Evolutionary conservation across 2,888 invertebrate genomes (phyloP).

Genomic region (Xanthorhoe spadicearia): DNA sequence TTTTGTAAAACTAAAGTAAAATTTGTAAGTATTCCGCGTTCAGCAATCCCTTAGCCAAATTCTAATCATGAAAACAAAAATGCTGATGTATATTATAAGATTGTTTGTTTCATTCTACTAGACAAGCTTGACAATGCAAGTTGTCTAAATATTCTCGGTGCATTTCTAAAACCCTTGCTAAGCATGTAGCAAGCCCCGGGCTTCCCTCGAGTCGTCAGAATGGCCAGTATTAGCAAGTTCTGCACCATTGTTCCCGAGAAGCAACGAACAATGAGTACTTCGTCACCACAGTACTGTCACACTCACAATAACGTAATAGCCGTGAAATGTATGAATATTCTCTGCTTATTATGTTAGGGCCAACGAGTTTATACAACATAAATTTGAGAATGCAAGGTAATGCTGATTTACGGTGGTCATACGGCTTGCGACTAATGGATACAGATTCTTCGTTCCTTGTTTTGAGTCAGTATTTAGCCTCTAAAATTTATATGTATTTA

Average conservation of each 20-base stretch:
- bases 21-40: neutral
- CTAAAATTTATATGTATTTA: constrained; percentile 7
- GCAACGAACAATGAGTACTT: constrained; percentile 51
- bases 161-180: constrained; percentile 15
- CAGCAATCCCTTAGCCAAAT: neutral
- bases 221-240: constrained; percentile 41
- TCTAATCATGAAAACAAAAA: neutral
- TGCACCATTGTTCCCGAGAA: constrained; percentile 48
- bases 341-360: constrained; percentile 38
- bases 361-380: constrained; percentile 48
- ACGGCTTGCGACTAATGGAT: constrained; percentile 28
- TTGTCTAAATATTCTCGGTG: constrained; percentile 35
- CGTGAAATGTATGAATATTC: constrained; percentile 60
- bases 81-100: too few species aligned
- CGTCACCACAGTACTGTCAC: constrained; percentile 47
- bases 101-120: too few species aligned
- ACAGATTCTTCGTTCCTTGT: constrained; percentile 18
- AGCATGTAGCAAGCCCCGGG: constrained; percentile 9
- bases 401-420: constrained; percentile 41
- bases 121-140: constrained; percentile 16
- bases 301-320: constrained; percentile 48
- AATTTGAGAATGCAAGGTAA: constrained; percentile 47
- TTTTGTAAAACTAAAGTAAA: neutral
- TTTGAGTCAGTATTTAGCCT: constrained; percentile 18
- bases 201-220: constrained; percentile 36